Conservation (phyloP, 2,113 vertebrate species). For the Grammomys dolichurus region DNA sequence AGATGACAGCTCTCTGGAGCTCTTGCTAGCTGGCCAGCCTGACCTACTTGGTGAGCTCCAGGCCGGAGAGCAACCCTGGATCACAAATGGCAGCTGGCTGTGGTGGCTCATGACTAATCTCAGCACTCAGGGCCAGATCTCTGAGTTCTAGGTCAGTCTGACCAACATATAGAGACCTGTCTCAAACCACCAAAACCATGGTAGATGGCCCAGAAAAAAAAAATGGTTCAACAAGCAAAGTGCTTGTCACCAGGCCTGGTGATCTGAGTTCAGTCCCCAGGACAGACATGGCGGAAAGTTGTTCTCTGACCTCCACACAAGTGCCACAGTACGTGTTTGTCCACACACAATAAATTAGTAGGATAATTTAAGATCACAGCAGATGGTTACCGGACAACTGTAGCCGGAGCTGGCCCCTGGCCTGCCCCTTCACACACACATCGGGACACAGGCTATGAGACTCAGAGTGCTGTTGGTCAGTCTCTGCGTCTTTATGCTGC, state of each 20-base stretch:
- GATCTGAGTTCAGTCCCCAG: not conserved
- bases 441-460: not conserved
- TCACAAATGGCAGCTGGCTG: not conserved
- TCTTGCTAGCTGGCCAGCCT: not conserved
- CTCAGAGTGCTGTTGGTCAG: not conserved
- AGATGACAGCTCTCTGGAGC: not conserved
- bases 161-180: not conserved
- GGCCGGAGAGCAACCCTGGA: not conserved
- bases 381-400: rapidly evolving
- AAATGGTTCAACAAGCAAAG: not conserved
- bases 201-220: not conserved
- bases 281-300: too few relatives aligned
- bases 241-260: not conserved
- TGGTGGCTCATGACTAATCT: not conserved
- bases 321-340: not conserved
- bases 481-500: not conserved
- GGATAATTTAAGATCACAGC: not conserved
- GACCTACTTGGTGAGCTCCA: not conserved
- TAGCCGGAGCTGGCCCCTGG: not conserved
- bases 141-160: not conserved
- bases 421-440: not conserved
- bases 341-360: not conserved
- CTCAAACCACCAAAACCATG: not conserved
- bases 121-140: not conserved
- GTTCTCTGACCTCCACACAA: not conserved